Evolutionary conservation across 2,797 vertebrate species (phyloP).

Genomic region (Sphaeramia orbicularis): DNA sequence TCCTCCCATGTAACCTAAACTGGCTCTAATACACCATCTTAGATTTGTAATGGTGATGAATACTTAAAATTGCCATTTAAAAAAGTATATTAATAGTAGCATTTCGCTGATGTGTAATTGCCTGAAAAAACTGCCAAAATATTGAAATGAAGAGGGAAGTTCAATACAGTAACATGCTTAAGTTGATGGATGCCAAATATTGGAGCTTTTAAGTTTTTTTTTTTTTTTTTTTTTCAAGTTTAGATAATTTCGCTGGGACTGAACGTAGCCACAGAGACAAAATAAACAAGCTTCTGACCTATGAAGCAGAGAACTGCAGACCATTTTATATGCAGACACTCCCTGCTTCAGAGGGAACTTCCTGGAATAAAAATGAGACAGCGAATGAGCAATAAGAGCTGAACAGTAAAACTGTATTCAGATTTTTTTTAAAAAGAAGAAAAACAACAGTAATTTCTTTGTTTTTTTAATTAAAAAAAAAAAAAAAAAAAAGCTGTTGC

Average conservation of each 20-base stretch:
- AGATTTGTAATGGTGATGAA: too few species aligned
- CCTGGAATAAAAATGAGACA: constrained; percentile 99
- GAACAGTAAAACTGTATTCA: constrained; percentile 91
- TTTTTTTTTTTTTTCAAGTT: constrained; percentile 53
- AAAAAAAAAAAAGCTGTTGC: constrained; percentile 66
- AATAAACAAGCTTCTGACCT: constrained; percentile 99
- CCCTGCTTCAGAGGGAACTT: constrained; percentile 99
- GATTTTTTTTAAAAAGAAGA: constrained; percentile 60
- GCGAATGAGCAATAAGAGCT: constrained; percentile 99
- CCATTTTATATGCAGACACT: constrained; percentile 99
- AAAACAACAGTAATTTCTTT: constrained; percentile 54
- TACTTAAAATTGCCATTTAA: constrained; percentile 13
- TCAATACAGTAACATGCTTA: constrained; percentile 65
- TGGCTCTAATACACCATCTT: too few species aligned
- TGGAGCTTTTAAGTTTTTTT: constrained; percentile 38
- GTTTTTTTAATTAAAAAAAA: constrained; percentile 5
- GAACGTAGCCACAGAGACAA: constrained; percentile 99
- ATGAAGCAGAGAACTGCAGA: constrained; percentile 99
- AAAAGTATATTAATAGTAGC: constrained; percentile 44
- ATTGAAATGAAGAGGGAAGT: constrained; percentile 46
- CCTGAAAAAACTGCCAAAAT: constrained; percentile 35
- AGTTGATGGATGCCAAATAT: constrained; percentile 80
- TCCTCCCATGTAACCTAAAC: too few species aligned
- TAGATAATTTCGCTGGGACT: constrained; percentile 88
- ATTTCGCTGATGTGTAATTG: constrained; percentile 44